Percentiles rank a stretch among this genome's conserved stretches.
Evolutionary conservation across 1,140 invertebrate species (phyloP).

Genomic region (Radopholus similis): DNA sequence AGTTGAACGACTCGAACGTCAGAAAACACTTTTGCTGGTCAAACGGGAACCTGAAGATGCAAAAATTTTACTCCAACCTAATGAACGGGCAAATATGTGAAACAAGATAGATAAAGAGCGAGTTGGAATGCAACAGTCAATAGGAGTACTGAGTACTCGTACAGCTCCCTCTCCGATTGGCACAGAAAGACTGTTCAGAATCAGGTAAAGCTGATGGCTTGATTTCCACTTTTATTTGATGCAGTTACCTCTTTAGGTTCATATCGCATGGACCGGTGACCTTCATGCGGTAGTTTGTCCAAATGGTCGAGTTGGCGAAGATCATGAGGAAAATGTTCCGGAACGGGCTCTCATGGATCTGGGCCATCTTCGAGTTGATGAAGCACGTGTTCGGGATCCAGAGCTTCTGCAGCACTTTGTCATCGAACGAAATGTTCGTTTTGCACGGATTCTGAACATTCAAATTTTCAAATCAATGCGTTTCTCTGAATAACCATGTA

Average conservation of each 20-base stretch:
- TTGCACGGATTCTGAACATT: constrained; percentile 50
- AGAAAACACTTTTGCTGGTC: constrained; percentile 56
- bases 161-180: too few species aligned
- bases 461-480: constrained; percentile 34
- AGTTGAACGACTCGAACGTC: constrained; percentile 59
- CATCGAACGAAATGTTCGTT: constrained; percentile 57
- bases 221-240: constrained; percentile 40
- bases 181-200: too few species aligned
- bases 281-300: constrained; percentile 60
- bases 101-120: constrained; percentile 17
- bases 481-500: constrained; percentile 52
- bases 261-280: constrained; percentile 57
- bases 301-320: constrained; percentile 58
- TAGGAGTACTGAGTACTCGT: too few species aligned
- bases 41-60: constrained; percentile 49
- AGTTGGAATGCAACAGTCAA: neutral
- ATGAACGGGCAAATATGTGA: too few species aligned
- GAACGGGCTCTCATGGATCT: constrained; percentile 56
- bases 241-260: constrained; percentile 57
- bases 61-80: constrained; percentile 32
- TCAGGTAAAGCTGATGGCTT: too few species aligned
- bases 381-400: constrained; percentile 56
- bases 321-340: constrained; percentile 59
- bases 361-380: constrained; percentile 52
- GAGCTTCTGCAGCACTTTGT: constrained; percentile 55